Evolutionary conservation across 2,888 invertebrate genomes (phyloP), one percentile per base, ranked within the genome.

Genomic region (Carterocephalus palaemon): DNA sequence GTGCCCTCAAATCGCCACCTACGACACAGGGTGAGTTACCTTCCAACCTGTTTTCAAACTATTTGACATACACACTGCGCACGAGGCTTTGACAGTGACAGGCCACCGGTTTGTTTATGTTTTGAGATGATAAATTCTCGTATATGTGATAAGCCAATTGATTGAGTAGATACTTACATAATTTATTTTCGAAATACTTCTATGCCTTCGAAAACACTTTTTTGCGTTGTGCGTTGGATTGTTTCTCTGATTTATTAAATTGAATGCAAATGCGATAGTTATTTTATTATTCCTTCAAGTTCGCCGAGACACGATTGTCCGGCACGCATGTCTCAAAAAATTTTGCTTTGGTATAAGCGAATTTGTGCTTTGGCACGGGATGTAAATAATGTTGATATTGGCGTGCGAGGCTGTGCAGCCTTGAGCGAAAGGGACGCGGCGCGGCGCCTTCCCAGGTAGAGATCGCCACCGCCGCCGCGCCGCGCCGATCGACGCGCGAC

Each of bases 371-470:
- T 33, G 34, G 45, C 24, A 15, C 3, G 7, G 8, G 6, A 32
- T 20, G 38, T 38, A 32, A 19, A 38, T 67, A 70, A 54, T 67
- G 66, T 52, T 56, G 55, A 57, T 49, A 59, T 58, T 72, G 31
- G 67, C 45, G 41, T 67, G 66, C 43, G 51, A 41, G 42, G 47
- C 12, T n/a, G 29, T 6, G 49, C 69, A 75, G 70, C 80, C 81
- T 80, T 82, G 82, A 68, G 75, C 71, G 80, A 80, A 80, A 79
- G 83, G 80, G 76, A 80, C 80, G 77, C 73, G 60, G 67, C 70
- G 68, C 66, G 71, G 68, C 69, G 75, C 69, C 68, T 66, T 67
- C 61, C 67, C 76, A 76, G 79, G 78, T 76, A 80, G 76, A 64
- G 56, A 28, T 5, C 46, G 36, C 39, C 41, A 49, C 47, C 53